Base-by-base conservation (phyloP, 1,140 invertebrate species). In the Tribolium castaneum region DNA sequence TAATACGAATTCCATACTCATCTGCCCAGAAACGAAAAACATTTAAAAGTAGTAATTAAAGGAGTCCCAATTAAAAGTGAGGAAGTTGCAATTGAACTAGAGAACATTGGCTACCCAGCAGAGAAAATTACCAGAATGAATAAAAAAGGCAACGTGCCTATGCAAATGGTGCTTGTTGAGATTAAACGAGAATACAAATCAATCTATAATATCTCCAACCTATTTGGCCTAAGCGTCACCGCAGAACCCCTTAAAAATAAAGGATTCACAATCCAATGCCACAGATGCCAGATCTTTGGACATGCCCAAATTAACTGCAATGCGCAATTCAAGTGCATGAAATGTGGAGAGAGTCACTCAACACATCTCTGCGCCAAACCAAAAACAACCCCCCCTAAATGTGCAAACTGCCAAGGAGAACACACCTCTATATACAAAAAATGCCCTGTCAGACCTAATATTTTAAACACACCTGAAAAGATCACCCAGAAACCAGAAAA, bases 391-490 rank as follows among this genome's bases (percentile, higher is more conserved):
- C 81, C 82, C 10, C 83, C 84, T 7, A 86, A 80, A 80, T 87
- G 86, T 83, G 86, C 84, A 16, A 86, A 87, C 52, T 87, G 86
- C 82, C 70, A 54, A 7, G 80, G 76, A 5, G 78, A 81, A 3
- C 86, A 87, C 66, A 85, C 84, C 5, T 85, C 86, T 5, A 87
- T 74, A 35, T 87, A 82, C 25, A 84, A 66, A 66, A n/a, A n/a
- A n/a, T n/a, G n/a, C n/a, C n/a, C n/a, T n/a, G n/a, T n/a, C n/a
- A n/a, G n/a, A n/a, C n/a, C n/a, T n/a, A n/a, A n/a, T n/a, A n/a
- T n/a, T n/a, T n/a, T n/a, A n/a, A n/a, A n/a, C n/a, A n/a, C n/a
- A n/a, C n/a, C n/a, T n/a, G n/a, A n/a, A n/a, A n/a, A n/a, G n/a
- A n/a, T n/a, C n/a, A n/a, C n/a, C n/a, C n/a, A n/a, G n/a, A n/a